Evolutionary conservation across 2,797 vertebrate species (phyloP).

Genomic region (Tamandua tetradactyla): DNA sequence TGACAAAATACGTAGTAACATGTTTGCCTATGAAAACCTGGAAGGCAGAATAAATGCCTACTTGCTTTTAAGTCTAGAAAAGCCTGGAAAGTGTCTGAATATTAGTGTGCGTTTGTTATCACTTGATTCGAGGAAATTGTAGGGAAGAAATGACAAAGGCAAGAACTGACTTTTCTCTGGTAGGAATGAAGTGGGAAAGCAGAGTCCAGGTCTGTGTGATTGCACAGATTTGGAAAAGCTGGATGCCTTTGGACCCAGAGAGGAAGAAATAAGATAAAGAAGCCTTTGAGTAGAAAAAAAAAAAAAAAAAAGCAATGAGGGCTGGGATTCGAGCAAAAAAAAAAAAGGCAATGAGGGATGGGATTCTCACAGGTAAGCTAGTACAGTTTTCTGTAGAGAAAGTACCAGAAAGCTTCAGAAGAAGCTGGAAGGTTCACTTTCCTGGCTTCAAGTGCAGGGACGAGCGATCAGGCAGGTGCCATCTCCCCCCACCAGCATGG

Average conservation of each 20-base stretch:
- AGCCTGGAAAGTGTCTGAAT: neutral
- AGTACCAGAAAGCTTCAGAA: neutral
- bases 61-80: neutral
- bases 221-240: neutral
- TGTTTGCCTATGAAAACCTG: neutral
- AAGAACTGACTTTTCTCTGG: no score
- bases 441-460: neutral
- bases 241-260: neutral
- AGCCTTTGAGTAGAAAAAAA: neutral
- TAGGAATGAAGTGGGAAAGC: neutral
- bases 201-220: neutral
- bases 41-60: neutral
- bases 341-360: no score
- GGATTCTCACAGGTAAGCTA: neutral
- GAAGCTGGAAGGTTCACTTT: neutral
- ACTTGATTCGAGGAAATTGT: neutral
- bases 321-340: constrained; percentile 17
- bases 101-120: neutral
- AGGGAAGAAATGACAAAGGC: neutral
- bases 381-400: neutral
- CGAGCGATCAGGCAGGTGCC: neutral
- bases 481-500: neutral
- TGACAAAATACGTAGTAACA: neutral
- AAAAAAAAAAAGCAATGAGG: no score
- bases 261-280: neutral